Percentiles rank a stretch among this genome's conserved stretches.
Evolutionary conservation across 2,113 vertebrate genomes (phyloP).

Genomic region (Eurypyga helias): DNA sequence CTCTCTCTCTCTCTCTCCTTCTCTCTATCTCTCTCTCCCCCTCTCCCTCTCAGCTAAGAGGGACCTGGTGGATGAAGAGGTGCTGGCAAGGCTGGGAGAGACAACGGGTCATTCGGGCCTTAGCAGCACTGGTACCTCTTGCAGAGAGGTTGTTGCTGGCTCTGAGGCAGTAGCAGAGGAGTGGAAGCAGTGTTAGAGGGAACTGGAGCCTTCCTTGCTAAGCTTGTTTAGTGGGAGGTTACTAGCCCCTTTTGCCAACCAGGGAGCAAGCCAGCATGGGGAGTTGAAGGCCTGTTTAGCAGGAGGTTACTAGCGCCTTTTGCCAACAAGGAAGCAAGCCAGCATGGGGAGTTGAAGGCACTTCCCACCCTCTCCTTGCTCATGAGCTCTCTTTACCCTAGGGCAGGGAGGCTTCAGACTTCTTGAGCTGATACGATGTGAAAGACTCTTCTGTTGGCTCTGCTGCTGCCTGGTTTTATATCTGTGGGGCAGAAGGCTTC

Average conservation of each 20-base stretch:
- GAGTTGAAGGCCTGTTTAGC: neutral
- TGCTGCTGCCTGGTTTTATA: neutral
- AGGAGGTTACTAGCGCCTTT: neutral
- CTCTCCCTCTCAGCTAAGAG: neutral
- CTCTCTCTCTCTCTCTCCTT: neutral
- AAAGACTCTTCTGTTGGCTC: neutral
- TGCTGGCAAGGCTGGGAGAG: constrained; percentile 7
- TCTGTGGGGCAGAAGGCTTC: neutral
- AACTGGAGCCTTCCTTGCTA: neutral
- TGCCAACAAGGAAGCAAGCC: neutral
- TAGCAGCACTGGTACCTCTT: neutral
- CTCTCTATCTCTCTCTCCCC: neutral
- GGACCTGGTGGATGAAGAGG: neutral
- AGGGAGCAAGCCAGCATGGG: neutral
- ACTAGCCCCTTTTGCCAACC: neutral
- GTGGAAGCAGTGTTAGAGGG: neutral
- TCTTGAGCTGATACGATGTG: neutral
- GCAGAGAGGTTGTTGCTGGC: neutral
- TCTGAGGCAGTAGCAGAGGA: constrained; percentile 1
- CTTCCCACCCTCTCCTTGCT: neutral
- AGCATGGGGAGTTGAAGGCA: neutral
- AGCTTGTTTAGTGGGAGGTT: neutral
- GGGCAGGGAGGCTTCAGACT: neutral
- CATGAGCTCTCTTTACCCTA: neutral
- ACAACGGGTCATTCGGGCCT: neutral